Evolutionary conservation across 1,140 invertebrate species (phyloP).

Genomic region (Apis mellifera): DNA sequence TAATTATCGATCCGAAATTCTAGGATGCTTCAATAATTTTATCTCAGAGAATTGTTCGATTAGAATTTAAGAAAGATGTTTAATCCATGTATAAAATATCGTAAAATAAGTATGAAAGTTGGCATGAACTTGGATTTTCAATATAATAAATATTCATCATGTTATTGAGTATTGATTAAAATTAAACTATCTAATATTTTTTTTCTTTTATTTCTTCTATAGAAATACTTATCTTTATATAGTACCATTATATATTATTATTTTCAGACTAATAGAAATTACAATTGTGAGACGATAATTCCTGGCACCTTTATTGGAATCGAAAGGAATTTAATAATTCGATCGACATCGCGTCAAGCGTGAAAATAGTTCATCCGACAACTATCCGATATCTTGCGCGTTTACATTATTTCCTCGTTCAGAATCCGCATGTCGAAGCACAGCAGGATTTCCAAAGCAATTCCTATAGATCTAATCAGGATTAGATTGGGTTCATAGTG

Average conservation of each 20-base stretch:
- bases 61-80: background rate
- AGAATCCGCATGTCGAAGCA: too few species aligned
- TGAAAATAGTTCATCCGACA: background rate
- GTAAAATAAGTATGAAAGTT: too few species aligned
- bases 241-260: too few species aligned
- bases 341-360: background rate
- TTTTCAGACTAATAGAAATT: too few species aligned
- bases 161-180: too few species aligned
- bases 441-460: constrained; percentile 6
- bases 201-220: too few species aligned
- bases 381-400: background rate
- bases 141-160: too few species aligned
- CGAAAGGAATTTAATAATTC: background rate
- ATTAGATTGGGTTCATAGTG: constrained; percentile 33
- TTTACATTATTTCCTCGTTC: background rate
- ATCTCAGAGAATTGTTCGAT: background rate
- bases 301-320: background rate
- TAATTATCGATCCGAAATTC: background rate
- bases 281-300: too few species aligned
- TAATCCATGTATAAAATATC: background rate
- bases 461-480: constrained; percentile 39
- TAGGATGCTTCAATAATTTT: background rate
- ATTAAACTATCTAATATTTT: too few species aligned
- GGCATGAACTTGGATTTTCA: too few species aligned
- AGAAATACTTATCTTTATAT: too few species aligned